Evolutionary conservation across 1,140 invertebrate genomes (phyloP).

Genomic region (Aphis craccivora): DNA sequence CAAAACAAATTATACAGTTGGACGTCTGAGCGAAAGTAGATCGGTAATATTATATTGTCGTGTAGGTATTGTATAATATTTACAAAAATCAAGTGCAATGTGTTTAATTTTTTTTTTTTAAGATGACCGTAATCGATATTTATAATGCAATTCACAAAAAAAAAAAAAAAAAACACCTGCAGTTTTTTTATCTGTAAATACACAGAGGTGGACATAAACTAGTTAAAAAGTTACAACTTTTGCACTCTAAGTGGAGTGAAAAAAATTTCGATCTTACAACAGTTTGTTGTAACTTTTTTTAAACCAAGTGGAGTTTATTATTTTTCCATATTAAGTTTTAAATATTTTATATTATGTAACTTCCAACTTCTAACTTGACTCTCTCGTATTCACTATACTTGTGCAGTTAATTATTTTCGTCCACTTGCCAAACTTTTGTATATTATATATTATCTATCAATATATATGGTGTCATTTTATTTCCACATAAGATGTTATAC

Average conservation of each 20-base stretch:
- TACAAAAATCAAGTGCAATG: too few relatives aligned
- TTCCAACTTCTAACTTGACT: not conserved
- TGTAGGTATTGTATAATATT: too few relatives aligned
- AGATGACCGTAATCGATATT: too few relatives aligned
- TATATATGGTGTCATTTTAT: not conserved
- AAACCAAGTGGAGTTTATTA: not conserved
- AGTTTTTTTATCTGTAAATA: too few relatives aligned
- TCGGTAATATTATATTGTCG: too few relatives aligned
- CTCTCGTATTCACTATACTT: not conserved
- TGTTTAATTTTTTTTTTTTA: too few relatives aligned
- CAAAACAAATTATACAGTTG: too few relatives aligned
- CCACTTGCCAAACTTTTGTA: not conserved
- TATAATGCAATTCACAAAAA: too few relatives aligned
- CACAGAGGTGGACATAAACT: too few relatives aligned
- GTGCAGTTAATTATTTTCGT: not conserved
- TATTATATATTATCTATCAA: not conserved
- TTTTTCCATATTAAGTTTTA: not conserved
- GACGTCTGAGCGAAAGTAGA: too few relatives aligned
- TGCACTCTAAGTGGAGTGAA: not conserved
- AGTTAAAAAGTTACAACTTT: not conserved
- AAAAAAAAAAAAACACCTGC: too few relatives aligned
- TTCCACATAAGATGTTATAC: not conserved
- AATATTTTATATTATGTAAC: not conserved
- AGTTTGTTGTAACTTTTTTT: not conserved
- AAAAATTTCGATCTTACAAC: not conserved